A percentile compares a stretch with the other conserved stretches of the same genome.
Conservation (phyloP, 2,797 vertebrate species). For the Phrynocephalus vlangalii region DNA sequence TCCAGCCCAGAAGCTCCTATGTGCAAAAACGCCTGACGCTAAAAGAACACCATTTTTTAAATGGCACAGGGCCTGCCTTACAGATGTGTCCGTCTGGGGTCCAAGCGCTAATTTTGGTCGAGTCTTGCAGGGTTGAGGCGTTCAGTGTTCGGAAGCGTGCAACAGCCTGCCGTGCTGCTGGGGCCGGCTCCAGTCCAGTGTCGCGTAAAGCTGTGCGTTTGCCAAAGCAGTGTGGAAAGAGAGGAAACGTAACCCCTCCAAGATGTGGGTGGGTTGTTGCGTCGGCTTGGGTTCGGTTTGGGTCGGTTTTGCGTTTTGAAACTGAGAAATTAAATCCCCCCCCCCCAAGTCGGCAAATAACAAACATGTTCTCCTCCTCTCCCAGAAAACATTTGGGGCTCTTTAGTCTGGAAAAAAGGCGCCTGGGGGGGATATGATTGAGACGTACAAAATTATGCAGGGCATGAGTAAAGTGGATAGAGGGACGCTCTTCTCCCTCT, state of each 20-base stretch:
- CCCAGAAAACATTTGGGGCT: too few species aligned
- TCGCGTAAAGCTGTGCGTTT: background rate
- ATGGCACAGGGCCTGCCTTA: constrained; percentile 17
- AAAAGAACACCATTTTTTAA: too few species aligned
- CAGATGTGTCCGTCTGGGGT: background rate
- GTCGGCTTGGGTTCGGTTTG: background rate
- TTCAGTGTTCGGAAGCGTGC: background rate
- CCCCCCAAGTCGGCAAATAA: background rate
- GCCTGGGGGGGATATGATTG: too few species aligned
- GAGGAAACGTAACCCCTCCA: background rate
- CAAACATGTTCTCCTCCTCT: too few species aligned
- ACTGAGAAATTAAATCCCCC: background rate
- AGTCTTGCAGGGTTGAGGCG: too few species aligned
- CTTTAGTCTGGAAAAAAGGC: too few species aligned
- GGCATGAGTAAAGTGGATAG: too few species aligned
- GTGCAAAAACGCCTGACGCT: too few species aligned
- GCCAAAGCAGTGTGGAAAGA: background rate
- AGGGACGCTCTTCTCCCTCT: too few species aligned
- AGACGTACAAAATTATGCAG: too few species aligned
- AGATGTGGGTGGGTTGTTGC: too few species aligned
- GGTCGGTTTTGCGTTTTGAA: too few species aligned
- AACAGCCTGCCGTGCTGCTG: accelerated
- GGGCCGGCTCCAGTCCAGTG: background rate
- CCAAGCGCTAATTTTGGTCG: background rate
- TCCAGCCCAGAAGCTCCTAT: background rate